Evolutionary conservation across 1,140 invertebrate genomes (phyloP), one percentile per base, ranked within the genome.

Genomic region (Radopholus similis): DNA sequence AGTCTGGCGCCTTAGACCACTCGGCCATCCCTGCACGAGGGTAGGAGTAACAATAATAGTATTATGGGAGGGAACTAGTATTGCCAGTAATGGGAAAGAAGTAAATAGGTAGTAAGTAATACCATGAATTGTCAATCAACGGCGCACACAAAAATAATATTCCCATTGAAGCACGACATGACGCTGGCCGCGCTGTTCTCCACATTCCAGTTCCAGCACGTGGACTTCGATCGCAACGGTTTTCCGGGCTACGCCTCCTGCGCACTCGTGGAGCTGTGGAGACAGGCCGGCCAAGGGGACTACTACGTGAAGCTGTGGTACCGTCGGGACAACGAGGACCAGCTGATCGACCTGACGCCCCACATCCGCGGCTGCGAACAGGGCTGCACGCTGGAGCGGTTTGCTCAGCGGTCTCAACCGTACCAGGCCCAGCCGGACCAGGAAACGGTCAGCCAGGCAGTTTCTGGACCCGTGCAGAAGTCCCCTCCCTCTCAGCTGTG

Each of bases 1-100:
- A 75, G 74, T 75, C 74, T 75, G 74, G 74, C 74, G 74, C 74
- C 74, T 75, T 75, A 75, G 74, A 75, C 74, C 74, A 57, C 74
- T 75, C 74, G 74, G 74, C 74, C 74, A 75, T 75, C 72, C 72
- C n/a, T n/a, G n/a, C n/a, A n/a, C n/a, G n/a, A n/a, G n/a, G n/a
- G n/a, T n/a, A n/a, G n/a, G n/a, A n/a, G n/a, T n/a, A n/a, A n/a
- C n/a, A n/a, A n/a, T n/a, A n/a, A n/a, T n/a, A n/a, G 71, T 73
- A n/a, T n/a, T n/a, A n/a, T n/a, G n/a, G n/a, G n/a, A n/a, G n/a
- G n/a, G n/a, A n/a, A n/a, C n/a, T n/a, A n/a, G n/a, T n/a, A n/a
- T n/a, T n/a, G n/a, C n/a, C n/a, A n/a, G 13, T 42, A 15, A 42
- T 15, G 40, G 13, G 40, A 42, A 42, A 42, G 40, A 42, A 21